Evolutionary conservation across 1,140 invertebrate genomes (phyloP).

Genomic region (Bombus pyrosoma): DNA sequence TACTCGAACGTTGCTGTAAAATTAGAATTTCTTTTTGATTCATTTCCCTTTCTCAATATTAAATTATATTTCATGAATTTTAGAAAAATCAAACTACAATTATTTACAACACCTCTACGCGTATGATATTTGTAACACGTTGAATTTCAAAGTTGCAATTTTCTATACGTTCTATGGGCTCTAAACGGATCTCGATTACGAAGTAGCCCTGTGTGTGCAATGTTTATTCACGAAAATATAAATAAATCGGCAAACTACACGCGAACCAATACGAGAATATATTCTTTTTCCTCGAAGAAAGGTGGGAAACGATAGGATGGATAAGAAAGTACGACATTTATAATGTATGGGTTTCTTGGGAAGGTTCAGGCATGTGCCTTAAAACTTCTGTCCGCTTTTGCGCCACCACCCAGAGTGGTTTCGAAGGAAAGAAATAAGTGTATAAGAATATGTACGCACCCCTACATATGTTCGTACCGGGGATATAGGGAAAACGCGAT

Average conservation of each 20-base stretch:
- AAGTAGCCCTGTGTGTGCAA: not conserved
- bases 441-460: slow-evolving; percentile 60
- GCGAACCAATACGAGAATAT: not conserved
- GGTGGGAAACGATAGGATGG: slow-evolving; percentile 29
- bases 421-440: slow-evolving; percentile 66
- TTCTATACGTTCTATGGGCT: not conserved
- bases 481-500: slow-evolving; percentile 30
- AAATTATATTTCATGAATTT: too few species aligned
- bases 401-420: slow-evolving; percentile 71
- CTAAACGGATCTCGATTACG: not conserved
- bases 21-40: too few species aligned
- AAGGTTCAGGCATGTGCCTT: slow-evolving; percentile 75
- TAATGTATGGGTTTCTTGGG: slow-evolving; percentile 76
- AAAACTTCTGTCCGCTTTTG: slow-evolving; percentile 75
- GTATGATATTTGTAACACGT: too few species aligned
- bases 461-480: slow-evolving; percentile 5
- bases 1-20: too few species aligned
- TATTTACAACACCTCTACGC: not conserved
- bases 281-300: not conserved
- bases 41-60: too few species aligned
- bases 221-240: not conserved
- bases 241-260: not conserved
- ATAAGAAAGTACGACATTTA: slow-evolving; percentile 69
- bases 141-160: not conserved
- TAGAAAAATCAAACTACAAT: not conserved